phyloP scores from a whole-genome alignment of 2,888 invertebrate genomes.

The Ormia ochracea region DNA sequence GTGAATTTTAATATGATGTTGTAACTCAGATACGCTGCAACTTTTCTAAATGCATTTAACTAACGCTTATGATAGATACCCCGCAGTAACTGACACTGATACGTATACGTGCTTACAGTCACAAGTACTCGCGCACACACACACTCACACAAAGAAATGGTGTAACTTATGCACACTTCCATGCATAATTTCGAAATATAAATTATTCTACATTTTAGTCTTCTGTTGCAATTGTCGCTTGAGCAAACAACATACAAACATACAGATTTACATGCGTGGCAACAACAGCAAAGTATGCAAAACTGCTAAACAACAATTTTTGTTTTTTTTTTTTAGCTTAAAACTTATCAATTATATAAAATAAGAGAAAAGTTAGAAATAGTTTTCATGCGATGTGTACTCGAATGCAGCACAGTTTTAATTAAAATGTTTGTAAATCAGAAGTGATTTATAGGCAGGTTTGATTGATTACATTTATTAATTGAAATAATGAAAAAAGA shows the following conservation, averaged over 20 bases:
- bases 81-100: not conserved
- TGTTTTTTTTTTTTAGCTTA: no score
- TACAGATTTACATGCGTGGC: not conserved
- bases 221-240: not conserved
- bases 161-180: not conserved
- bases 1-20: constrained; percentile 37
- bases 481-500: not conserved
- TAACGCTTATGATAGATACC: not conserved
- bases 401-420: not conserved
- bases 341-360: no score
- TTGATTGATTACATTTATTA: not conserved
- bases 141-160: not conserved
- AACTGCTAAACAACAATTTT: not conserved
- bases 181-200: not conserved
- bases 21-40: not conserved
- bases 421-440: not conserved
- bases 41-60: not conserved
- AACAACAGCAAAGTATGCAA: not conserved
- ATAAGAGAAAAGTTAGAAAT: no score
- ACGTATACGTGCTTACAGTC: no score
- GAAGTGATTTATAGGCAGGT: not conserved
- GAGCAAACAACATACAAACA: not conserved
- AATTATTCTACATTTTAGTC: not conserved
- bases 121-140: no score
- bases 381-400: no score